Percentiles rank a stretch among this genome's conserved stretches.
phyloP scores from a whole-genome alignment of 2,888 invertebrate species.

The Apotomis capreana region DNA sequence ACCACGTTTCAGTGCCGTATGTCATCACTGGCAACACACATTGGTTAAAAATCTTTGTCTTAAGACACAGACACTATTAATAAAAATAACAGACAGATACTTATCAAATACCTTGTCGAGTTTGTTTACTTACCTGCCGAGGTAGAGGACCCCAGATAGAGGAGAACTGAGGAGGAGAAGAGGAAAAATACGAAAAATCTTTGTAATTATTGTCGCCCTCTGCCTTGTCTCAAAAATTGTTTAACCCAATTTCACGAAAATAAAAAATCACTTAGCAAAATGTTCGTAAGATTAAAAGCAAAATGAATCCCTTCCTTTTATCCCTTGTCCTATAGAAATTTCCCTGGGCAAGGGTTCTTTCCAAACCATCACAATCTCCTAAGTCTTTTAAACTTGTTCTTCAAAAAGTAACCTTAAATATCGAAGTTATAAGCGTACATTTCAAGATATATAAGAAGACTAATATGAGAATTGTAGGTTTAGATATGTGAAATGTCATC shows the following conservation, averaged over 20 bases:
- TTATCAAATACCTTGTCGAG: no score
- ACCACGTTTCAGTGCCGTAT: no score
- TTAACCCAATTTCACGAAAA: not conserved
- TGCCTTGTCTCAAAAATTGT: not conserved
- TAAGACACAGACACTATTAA: no score
- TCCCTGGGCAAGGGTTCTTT: slow-evolving; percentile 4
- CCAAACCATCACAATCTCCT: not conserved
- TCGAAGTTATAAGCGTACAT: not conserved
- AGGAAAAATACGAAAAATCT: no score
- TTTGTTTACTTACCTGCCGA: no score
- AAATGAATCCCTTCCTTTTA: slow-evolving; percentile 7
- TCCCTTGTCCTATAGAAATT: slow-evolving; percentile 25
- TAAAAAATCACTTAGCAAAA: not conserved
- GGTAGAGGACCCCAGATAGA: no score
- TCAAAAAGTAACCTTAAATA: not conserved
- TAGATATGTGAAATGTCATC: not conserved
- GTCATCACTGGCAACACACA: no score
- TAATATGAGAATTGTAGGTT: not conserved
- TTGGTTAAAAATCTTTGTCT: no score
- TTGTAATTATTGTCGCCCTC: no score
- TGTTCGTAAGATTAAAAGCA: not conserved
- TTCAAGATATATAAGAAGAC: not conserved
- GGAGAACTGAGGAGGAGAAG: no score
- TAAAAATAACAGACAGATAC: no score
- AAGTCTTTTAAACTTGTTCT: not conserved